Evolutionary conservation across 1,140 invertebrate genomes (phyloP).

Genomic region (Onthophagus taurus): DNA sequence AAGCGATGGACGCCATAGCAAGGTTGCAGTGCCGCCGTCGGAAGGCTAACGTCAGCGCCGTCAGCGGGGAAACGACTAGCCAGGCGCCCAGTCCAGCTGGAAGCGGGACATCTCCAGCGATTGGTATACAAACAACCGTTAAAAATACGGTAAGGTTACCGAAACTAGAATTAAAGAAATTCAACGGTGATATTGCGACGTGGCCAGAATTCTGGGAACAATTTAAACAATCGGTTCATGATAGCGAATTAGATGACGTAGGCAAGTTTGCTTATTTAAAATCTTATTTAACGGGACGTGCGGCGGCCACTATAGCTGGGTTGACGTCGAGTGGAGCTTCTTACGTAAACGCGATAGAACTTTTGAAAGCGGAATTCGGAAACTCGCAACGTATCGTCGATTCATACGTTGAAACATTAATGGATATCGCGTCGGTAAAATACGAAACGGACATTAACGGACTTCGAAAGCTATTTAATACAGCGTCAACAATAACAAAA

Average conservation of each 20-base stretch:
- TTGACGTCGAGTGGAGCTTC: background rate
- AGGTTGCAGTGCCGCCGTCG: too few species aligned
- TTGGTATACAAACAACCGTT: too few species aligned
- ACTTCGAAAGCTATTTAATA: background rate
- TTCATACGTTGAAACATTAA: background rate
- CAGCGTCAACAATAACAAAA: background rate
- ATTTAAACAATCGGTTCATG: background rate
- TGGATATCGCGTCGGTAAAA: background rate
- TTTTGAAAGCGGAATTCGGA: background rate
- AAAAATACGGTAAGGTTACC: conserved; percentile 8
- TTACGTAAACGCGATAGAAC: background rate
- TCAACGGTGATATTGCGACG: background rate
- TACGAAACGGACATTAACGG: background rate
- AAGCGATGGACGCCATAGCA: too few species aligned
- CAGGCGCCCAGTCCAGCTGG: too few species aligned
- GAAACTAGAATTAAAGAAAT: conserved; percentile 1
- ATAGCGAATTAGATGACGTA: background rate
- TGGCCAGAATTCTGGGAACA: conserved; percentile 5
- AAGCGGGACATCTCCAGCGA: too few species aligned
- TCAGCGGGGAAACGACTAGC: too few species aligned
- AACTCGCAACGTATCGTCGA: background rate
- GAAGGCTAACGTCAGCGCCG: too few species aligned
- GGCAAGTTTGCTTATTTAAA: background rate
- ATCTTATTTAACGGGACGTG: background rate
- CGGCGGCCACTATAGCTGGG: background rate